Conservation (phyloP, 2,113 vertebrate species). For the Chunga burmeisteri region DNA sequence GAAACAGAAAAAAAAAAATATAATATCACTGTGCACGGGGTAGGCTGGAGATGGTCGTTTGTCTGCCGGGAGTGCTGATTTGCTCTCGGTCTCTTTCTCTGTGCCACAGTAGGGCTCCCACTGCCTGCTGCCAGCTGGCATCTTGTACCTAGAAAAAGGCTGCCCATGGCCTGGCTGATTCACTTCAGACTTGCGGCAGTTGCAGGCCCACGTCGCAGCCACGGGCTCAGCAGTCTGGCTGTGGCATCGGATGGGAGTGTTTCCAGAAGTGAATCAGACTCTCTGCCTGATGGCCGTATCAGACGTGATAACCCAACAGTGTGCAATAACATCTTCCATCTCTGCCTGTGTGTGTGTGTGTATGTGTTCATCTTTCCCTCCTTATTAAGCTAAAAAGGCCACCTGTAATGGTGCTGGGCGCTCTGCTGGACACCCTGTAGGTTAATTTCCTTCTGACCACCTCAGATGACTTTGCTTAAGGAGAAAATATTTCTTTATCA, state of each 20-base stretch:
- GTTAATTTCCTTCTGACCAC: background rate
- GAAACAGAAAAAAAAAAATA: background rate
- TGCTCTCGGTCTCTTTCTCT: background rate
- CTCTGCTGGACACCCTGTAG: background rate
- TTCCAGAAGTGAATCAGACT: slow-evolving; percentile 3
- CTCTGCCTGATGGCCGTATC: background rate
- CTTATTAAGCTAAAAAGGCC: background rate
- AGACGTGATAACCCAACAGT: background rate
- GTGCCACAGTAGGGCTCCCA: background rate
- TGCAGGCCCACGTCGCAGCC: background rate
- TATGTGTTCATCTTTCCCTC: background rate
- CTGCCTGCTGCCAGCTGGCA: background rate
- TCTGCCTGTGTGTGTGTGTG: background rate
- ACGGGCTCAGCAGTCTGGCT: background rate
- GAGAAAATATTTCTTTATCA: background rate
- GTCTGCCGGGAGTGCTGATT: background rate
- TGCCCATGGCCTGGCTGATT: background rate
- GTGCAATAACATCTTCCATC: background rate
- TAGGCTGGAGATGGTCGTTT: background rate
- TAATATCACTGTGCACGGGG: background rate
- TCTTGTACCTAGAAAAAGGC: background rate
- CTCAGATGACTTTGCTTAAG: background rate
- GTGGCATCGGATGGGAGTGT: accelerated
- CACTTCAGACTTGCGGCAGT: background rate
- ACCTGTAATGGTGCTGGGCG: too few relatives aligned